Base-by-base conservation (phyloP, 1,140 invertebrate species). In the Agrypnia vestita region DNA sequence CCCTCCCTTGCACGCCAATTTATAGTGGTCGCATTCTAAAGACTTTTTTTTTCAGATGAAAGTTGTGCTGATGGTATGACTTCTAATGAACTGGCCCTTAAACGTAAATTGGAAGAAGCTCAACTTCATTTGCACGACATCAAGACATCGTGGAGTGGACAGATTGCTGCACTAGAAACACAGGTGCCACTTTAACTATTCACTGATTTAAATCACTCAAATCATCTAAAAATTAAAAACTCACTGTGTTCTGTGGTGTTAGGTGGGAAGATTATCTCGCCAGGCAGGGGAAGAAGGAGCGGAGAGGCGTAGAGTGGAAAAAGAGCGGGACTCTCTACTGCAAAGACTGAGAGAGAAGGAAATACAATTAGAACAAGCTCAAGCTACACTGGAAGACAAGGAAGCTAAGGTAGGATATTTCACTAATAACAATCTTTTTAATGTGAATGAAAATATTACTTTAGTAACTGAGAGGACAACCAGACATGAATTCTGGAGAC, bases 81-180 rank as follows among this genome's bases (percentile, higher is more conserved):
- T 87, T 80, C 73, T 85, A 88, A 81, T 84, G 88, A 76, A 82
- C 59, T 92, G 12, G 87, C 95, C 0, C 85, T 96, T 4, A 94
- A 96, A 83, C 90, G 95, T 59, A 93, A 95, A 82, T 86, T 97
- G 19, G 94, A 96, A 82, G 96, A 97, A 85, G 91, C 94, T 0
- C 94, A 96, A 85, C 89, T 97, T 80, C 95, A 97, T 86, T 86
- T 97, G 0, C 93, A 95, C 0, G 95, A 97, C 84, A 96, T 97
- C 80, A 97, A 97, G 85, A 95, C 94, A 1, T 95, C 94, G 0
- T 97, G 96, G 96, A 96, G 95, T 84, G 93, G 94, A 25, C 96
- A 97, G 86, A 97, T 97, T 82, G 93, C 95, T 6, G 93, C 94
- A 6, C 86, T 97, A 11, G 96, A 97, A 86, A 95, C 95, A 6